These are phyloP conservation scores for Diachasmimorpha longicaudata DNA, from an alignment of 1,140 invertebrate genomes.

Conservation along the genomic window DNA sequence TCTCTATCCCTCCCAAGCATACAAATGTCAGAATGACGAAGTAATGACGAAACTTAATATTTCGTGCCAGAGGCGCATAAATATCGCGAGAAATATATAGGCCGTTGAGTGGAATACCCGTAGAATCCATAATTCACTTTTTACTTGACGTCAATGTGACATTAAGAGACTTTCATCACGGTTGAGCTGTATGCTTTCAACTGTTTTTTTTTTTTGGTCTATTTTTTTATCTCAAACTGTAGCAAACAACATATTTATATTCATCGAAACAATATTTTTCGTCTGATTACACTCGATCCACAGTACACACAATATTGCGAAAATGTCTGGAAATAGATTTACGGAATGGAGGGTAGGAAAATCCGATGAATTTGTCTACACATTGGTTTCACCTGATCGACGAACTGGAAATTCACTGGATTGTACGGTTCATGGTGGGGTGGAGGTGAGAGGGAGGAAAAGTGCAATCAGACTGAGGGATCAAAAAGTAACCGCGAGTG, in stretches of 20 bases:
- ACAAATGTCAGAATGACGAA: not conserved
- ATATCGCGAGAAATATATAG: not conserved
- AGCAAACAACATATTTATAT: not conserved
- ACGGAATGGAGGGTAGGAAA: not conserved
- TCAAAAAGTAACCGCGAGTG: conserved; percentile 9
- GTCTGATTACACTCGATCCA: not conserved
- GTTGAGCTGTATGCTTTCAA: not conserved
- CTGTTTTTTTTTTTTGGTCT: not conserved
- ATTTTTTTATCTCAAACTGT: not conserved
- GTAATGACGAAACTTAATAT: not conserved
- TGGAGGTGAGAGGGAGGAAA: no score
- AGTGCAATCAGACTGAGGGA: not conserved
- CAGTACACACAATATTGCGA: not conserved
- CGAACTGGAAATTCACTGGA: conserved; percentile 22
- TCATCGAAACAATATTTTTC: not conserved
- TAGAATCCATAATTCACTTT: conserved; percentile 1
- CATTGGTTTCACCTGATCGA: conserved; percentile 3
- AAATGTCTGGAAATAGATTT: conserved; percentile 19
- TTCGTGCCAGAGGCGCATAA: not conserved
- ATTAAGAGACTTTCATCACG: not conserved
- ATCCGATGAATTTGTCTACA: not conserved
- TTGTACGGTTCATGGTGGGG: not conserved
- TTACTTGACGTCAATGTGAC: not conserved
- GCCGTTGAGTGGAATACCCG: not conserved
- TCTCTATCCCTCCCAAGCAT: not conserved